A percentile compares a stretch with the other conserved stretches of the same genome.
Evolutionary conservation across 2,113 vertebrate species (phyloP).

Genomic region (Pavo muticus): DNA sequence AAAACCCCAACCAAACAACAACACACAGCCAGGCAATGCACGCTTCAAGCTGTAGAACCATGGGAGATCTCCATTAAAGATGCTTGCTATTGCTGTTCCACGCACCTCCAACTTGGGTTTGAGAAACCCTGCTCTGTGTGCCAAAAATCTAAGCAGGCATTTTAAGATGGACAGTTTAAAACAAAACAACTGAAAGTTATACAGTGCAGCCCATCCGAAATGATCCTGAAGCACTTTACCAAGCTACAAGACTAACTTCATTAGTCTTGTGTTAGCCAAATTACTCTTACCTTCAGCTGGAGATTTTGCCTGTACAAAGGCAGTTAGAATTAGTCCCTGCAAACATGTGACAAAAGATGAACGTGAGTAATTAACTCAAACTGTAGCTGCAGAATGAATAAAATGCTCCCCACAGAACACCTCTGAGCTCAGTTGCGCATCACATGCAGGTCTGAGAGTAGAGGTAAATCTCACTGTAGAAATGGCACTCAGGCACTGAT

Average conservation of each 20-base stretch:
- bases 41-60: not conserved
- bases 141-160: slow-evolving; percentile 39
- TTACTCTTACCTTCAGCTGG: not conserved
- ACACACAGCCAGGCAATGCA: not conserved
- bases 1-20: not conserved
- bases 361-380: not conserved
- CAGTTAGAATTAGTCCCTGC: not conserved
- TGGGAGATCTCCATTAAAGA: slow-evolving; percentile 38
- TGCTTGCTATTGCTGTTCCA: not conserved
- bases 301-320: not conserved
- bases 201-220: not conserved
- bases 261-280: not conserved
- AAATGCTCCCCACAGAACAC: not conserved
- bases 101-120: not conserved
- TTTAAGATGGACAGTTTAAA: slow-evolving; percentile 45
- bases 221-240: not conserved
- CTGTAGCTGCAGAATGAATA: not conserved
- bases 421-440: not conserved
- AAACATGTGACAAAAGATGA: not conserved
- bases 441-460: not conserved
- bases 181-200: not conserved
- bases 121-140: slow-evolving; percentile 4
- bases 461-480: not conserved
- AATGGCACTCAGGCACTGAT: not conserved
- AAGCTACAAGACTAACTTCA: not conserved